Evolutionary conservation across 2,113 vertebrate species (phyloP), one percentile per base, ranked within the genome.

Genomic region (Phylloscopus whistleri): DNA sequence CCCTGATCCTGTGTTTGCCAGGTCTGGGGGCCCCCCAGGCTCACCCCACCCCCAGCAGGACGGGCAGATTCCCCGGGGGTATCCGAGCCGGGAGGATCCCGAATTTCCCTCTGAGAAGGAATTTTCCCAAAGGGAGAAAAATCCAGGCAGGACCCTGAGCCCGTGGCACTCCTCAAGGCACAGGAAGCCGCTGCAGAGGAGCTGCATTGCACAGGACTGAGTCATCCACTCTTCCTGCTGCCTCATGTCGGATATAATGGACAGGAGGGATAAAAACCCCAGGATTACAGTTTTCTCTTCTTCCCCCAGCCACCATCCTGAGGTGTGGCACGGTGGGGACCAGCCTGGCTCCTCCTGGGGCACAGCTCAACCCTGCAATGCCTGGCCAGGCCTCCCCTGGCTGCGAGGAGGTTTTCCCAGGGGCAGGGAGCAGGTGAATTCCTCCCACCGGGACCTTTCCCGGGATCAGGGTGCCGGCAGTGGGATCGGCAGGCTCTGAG

Each of bases 171-270:
- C 27, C 59, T 66, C 28, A 7, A 66, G 60, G 44, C 76, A 8
- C 60, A 48, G 77, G 76, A 89, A 84, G 84, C 18, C 10, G 3
- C 74, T 7, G 28, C 78, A 55, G 70, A 84, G 26, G 26, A 85
- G 62, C 87, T 79, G 82, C 84, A 85, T 79, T 79, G 92, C 90
- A 73, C 86, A 90, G 84, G 26, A 73, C 88, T 92, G 96, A 96
- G 53, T 96, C 92, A 93, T 30, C 19, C 68, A 35, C 70, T 28
- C 62, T 43, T 74, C 73, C 53, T 83, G 67, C 92, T 87, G 87
- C 35, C 78, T 96, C 87, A n/a, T 58, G 79, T 23, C 3, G 0
- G 79, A 33, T 35, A 39, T 44, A 68, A 90, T 41, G 62, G 73
- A 70, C 55, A 14, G 1, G 11, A 10, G 11, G 18, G 15, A 12